phyloP scores from a whole-genome alignment of 2,113 vertebrate species.

The Jaculus jaculus region DNA sequence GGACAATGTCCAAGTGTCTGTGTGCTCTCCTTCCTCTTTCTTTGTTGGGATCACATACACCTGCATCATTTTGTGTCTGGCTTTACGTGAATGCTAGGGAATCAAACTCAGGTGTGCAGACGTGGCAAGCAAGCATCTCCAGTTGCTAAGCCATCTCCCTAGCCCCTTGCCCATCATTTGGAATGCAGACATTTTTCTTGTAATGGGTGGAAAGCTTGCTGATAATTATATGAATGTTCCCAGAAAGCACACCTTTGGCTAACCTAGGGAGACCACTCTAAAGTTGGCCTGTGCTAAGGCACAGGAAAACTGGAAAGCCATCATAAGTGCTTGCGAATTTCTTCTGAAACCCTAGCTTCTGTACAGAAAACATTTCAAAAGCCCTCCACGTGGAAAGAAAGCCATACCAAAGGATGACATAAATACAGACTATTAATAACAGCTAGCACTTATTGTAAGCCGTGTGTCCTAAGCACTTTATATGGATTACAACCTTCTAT shows the following conservation, averaged over 20 bases:
- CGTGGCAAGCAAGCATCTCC: no score
- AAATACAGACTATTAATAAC: slow-evolving; percentile 33
- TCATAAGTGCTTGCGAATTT: background rate
- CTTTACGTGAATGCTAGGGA: no score
- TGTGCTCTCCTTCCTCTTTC: no score
- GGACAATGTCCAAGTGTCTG: no score
- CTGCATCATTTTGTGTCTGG: no score
- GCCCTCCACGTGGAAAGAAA: background rate
- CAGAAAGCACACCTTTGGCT: background rate
- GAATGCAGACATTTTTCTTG: background rate
- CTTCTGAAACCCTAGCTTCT: slow-evolving; percentile 2
- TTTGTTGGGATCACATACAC: no score
- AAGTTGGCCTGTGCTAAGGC: background rate
- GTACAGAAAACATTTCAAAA: background rate
- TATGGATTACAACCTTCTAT: background rate
- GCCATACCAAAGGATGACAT: background rate
- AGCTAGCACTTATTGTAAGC: slow-evolving; percentile 31
- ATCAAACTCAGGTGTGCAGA: no score
- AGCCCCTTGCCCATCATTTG: background rate
- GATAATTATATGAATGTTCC: background rate
- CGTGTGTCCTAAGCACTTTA: slow-evolving; percentile 36
- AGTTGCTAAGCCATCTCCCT: no score
- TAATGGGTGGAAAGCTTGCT: slow-evolving; percentile 8
- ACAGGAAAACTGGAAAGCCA: background rate
- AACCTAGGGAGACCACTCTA: background rate